A percentile compares a stretch with the other conserved stretches of the same genome.
These are phyloP conservation scores for Aricia agestis DNA, from an alignment of 1,140 invertebrate species.

Conservation along the genomic window DNA sequence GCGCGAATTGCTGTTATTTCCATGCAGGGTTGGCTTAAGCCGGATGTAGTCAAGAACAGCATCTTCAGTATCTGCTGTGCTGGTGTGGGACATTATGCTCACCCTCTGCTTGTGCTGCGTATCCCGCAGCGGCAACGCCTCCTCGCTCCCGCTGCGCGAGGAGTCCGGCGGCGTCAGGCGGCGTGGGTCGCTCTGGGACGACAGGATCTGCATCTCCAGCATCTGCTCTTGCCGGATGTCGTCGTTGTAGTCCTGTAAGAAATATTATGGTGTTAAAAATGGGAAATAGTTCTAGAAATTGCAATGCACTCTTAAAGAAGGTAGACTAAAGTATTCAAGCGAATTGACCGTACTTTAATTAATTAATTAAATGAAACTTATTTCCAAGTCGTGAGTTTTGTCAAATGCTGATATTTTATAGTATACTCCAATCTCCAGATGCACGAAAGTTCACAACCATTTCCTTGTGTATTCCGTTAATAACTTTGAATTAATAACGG, in stretches of 20 bases:
- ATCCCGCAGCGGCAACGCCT: constrained; percentile 56
- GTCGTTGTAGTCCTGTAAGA: constrained; percentile 86
- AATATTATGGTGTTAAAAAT: background rate
- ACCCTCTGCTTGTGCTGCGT: constrained; percentile 54
- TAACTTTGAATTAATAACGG: no score
- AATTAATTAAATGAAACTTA: no score
- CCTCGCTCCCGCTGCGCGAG: constrained; percentile 67
- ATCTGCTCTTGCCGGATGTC: constrained; percentile 91
- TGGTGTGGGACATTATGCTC: constrained; percentile 15
- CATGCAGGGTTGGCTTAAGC: no score
- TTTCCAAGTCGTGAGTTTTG: no score
- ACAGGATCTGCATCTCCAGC: constrained; percentile 88
- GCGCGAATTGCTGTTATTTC: no score
- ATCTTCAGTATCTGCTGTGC: background rate
- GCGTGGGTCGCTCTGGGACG: constrained; percentile 65
- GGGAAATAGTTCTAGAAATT: background rate
- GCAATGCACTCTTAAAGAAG: background rate
- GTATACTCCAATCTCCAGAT: no score
- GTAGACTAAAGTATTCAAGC: no score
- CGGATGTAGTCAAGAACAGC: no score
- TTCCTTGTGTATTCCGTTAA: no score
- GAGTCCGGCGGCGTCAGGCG: constrained; percentile 66
- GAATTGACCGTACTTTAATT: no score
- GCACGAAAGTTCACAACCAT: no score
- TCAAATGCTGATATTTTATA: no score